Evolutionary conservation across 2,113 vertebrate genomes (phyloP), one percentile per base, ranked within the genome.

Genomic region (Penelope pileata): DNA sequence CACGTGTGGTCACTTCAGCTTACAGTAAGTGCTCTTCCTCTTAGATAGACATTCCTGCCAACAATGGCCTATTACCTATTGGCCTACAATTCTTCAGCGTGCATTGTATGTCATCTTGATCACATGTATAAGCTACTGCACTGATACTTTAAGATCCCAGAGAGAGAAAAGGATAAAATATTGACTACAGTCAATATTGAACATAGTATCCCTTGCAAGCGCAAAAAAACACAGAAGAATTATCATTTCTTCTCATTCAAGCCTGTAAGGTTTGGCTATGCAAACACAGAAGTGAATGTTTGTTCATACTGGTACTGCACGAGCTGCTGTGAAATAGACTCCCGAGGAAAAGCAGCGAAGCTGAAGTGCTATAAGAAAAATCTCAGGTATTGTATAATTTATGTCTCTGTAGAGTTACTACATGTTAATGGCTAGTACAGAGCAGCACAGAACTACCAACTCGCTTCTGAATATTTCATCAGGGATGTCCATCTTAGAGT

Each of bases 381-480:
- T 70, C 42, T 47, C 62, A 43, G 29, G 42, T 72, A 50, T 22
- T 30, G 8, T 54, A 38, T 86, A 83, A 86, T 93, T 94, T 76
- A 76, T 79, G 45, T 81, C 53, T 81, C 54, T 78, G 29, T 48
- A 88, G 56, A 93, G 12, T 16, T 81, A 63, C 59, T 1, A 3
- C 58, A 73, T 2, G 1, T 36, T 64, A 94, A 92, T 56, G 32
- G 42, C 69, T 58, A 51, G 27, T 24, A 73, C 36, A 69, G 29
- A 88, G 83, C 32, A 62, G 76, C 50, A 62, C 18, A 81, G 62
- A 90, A 73, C 42, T 78, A 76, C 12, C 51, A 94, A 78, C 56
- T 34, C 16, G 72, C 24, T 84, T 30, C 66, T 95, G 43, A 94
- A 83, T 92, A 73, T 89, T 96, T 94, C n/a, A 94, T 62, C 36